Percentiles rank a stretch among this genome's conserved stretches.
Evolutionary conservation across 1,140 invertebrate species (phyloP).

Genomic region (Ips nitidus): DNA sequence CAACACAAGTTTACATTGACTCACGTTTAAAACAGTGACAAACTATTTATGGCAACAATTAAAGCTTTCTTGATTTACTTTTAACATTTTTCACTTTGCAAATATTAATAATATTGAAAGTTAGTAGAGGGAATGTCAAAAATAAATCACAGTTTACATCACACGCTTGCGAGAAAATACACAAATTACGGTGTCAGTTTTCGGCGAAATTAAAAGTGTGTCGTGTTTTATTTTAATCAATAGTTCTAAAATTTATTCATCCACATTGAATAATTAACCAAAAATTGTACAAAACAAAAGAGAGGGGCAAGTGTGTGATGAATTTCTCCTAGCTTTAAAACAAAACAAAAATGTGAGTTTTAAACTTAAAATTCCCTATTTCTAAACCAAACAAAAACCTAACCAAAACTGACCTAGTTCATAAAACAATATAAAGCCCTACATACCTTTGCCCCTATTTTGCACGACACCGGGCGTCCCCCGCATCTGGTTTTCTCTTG

Average conservation of each 20-base stretch:
- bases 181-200: conserved; percentile 15
- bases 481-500: conserved; percentile 59
- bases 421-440: background rate
- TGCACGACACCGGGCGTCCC: background rate
- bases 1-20: conserved; percentile 3
- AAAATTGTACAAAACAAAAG: background rate
- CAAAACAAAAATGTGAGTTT: background rate
- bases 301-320: conserved; percentile 41
- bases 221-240: background rate
- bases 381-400: background rate
- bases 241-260: no score
- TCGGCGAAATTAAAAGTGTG: conserved; percentile 14
- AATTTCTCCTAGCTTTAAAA: conserved; percentile 4
- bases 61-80: conserved; percentile 40
- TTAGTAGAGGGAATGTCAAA: conserved; percentile 23
- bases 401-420: background rate
- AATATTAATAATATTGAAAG: background rate
- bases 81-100: conserved; percentile 13
- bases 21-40: background rate
- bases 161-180: conserved; percentile 43
- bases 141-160: conserved; percentile 40
- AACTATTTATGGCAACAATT: conserved; percentile 44
- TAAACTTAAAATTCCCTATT: background rate
- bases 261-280: background rate
- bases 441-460: conserved; percentile 29